phyloP scores from a whole-genome alignment of 2,888 invertebrate species.

The Drosophila borborema region DNA sequence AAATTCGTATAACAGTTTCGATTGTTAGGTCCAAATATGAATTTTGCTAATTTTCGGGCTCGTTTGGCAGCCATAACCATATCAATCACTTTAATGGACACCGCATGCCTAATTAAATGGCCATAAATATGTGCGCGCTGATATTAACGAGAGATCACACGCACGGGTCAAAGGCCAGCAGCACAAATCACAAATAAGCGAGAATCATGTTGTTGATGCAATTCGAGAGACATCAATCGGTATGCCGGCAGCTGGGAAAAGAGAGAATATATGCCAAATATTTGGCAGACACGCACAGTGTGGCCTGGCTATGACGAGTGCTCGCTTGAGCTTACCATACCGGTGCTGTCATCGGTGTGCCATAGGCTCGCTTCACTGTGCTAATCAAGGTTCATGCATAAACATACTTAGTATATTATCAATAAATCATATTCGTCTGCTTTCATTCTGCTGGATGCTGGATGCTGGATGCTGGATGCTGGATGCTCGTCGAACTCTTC shows the following conservation, averaged over 20 bases:
- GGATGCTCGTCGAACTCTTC: constrained; percentile 53
- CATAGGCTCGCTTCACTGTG: constrained; percentile 31
- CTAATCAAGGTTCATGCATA: constrained; percentile 18
- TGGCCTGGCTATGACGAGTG: neutral
- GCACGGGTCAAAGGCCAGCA: constrained; percentile 33
- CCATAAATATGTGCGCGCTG: constrained; percentile 54
- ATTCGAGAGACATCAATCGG: constrained; percentile 16
- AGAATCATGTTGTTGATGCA: constrained; percentile 58
- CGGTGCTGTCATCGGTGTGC: neutral
- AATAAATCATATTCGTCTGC: constrained; percentile 67
- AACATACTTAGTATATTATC: constrained; percentile 24
- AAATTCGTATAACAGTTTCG: neutral
- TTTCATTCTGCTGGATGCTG: constrained; percentile 36
- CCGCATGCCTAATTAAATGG: constrained; percentile 58
- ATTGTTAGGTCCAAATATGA: neutral
- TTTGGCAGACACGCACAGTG: constrained; percentile 21
- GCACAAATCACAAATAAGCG: constrained; percentile 29
- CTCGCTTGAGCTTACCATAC: neutral
- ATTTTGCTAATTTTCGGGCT: constrained; percentile 10
- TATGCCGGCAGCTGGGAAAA: constrained; percentile 15
- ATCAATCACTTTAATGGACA: constrained; percentile 61
- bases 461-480: neutral
- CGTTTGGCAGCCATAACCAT: constrained; percentile 6
- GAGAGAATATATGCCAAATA: constrained; percentile 6
- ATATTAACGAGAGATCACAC: constrained; percentile 43